Base-by-base conservation (phyloP, 2,888 invertebrate species). In the Meganola albula region DNA sequence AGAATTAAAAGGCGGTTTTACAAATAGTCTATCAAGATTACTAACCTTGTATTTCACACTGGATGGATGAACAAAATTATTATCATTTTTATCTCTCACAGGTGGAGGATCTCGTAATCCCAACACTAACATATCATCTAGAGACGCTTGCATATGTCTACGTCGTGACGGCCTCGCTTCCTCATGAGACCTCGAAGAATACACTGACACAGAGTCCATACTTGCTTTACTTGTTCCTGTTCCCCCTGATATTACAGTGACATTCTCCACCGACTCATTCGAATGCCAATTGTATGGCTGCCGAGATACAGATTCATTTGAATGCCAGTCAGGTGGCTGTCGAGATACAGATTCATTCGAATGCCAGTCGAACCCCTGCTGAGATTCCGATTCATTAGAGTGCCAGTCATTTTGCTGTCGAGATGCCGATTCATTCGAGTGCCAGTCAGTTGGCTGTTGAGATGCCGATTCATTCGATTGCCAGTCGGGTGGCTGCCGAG, bases 91-190 rank as follows among this genome's bases (percentile, higher is more conserved):
- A 34, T 71, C 64, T 10, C 49, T 53, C 1, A 47, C 51, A 0
- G 60, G 53, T 2, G 61, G 57, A 1, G 50, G 59, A 11, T 74
- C 71, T 2, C 71, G 53, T 10, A 76, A 23, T 0, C 87, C 77
- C 23, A 89, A 59, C 48, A 89, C 78, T 7, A 89, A 79, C 64
- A 90, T 89, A 48, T 90, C 89, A 40, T 90, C 90, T 51, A 90
- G 68, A 0, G 90, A 90, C 4, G 86, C 82, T 42, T 84, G 88
- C 48, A 87, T 47, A 18, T 77, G 78, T 32, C 58, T 62, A 21
- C 71, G 43, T 5, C 73, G 45, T 2, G 70, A 48, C 2, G 77
- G 78, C 9, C 79, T 50, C 1, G 80, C 69, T 37, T 76, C 77
- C 38, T 90, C 90, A 37, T 88, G 84, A 51, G 89, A 90, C 48